Evolutionary conservation across 2,113 vertebrate genomes (phyloP), one percentile per base, ranked within the genome.

Genomic region (Dermatemys mawii): DNA sequence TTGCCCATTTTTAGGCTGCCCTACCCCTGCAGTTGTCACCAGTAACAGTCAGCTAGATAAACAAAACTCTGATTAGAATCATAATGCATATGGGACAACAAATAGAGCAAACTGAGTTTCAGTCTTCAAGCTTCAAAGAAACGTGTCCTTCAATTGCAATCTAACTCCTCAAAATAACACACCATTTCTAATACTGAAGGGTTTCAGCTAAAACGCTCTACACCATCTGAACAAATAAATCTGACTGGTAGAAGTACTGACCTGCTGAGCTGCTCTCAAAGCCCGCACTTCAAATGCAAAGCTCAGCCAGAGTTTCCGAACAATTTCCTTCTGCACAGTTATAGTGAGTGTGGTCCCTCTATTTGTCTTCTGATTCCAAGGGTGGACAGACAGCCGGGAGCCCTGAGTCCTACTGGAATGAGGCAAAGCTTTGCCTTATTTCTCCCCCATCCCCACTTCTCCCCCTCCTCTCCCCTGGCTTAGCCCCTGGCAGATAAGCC

Each of bases 211-310:
- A 86, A 32, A 1, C 19, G 46, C 54, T 38, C 54, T 50, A 19
- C 24, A 9, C 46, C 76, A 41, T 73, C 55, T 73, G 78, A 88
- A 81, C 38, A 53, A n/a, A 63, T 81, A 84, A 35, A 60, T 32
- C 73, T 63, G 44, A 75, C 84, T 93, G 85, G 87, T 88, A 82
- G 88, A 81, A 76, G 90, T 93, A 99, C 98, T 98, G 96, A 99
- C 98, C 98, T 99, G 98, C 95, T 85, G 92, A 90, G 84, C 78
- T 87, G 90, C 78, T 96, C 90, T 90, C 82, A 19, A 49, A 63
- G 81, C 60, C 82, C 78, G 88, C 73, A 70, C 79, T 75, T 86
- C 84, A 76, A 21, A 24, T 79, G 81, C 83, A 67, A 86, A 35
- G 46, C 89, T 35, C 84, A 50, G 75, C 75, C 80, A 87, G 87